Base-by-base conservation (phyloP, 2,113 vertebrate genomes). In the Protomyctophum bolini region DNA sequence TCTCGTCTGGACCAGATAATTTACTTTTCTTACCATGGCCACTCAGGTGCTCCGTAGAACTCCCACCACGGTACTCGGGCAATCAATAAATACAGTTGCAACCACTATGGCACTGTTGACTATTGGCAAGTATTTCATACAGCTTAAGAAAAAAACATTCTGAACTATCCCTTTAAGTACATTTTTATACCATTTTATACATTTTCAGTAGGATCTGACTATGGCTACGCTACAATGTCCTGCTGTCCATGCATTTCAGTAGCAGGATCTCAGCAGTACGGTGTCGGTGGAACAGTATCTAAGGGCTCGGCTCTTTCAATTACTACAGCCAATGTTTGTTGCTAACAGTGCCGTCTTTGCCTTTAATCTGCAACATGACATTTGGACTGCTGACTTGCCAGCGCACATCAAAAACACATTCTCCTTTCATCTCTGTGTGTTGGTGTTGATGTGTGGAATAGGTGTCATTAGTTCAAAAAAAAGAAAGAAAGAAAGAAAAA, bases 251-350 rank as follows among this genome's bases (percentile, higher is more conserved):
- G 33, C 33, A 6, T 41, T 77, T 70, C 62, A 11, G 21, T 64
- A 57, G 57, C 64, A 66, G 50, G 62, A 66, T 72, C 68, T 79
- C 56, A 67, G 69, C 71, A 33, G 45, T 67, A 58, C 28, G 33
- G 2, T 59, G 64, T 51, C 28, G 33, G 2, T 59, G 64, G 67
- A 63, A 75, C 45, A 8, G 58, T 61, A 21, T 77, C 60, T 63
- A 46, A 73, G 56, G 74, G 49, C 71, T 66, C 72, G 78, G 57
- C 66, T 83, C 69, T 81, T 87, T 89, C 70, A 83, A 83, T 86
- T 85, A 68, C 70, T 68, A n/a, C 47, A 45, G 72, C 67, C 76
- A 64, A 66, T 83, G 72, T 79, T 78, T 84, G 72, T 71, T 67
- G 28, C 72, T 66, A 64, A 41, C 71, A 84, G 71, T 81, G 85